These are phyloP conservation scores for Sesamia inferens DNA, from an alignment of 2,888 invertebrate species.

Conservation along the genomic window DNA sequence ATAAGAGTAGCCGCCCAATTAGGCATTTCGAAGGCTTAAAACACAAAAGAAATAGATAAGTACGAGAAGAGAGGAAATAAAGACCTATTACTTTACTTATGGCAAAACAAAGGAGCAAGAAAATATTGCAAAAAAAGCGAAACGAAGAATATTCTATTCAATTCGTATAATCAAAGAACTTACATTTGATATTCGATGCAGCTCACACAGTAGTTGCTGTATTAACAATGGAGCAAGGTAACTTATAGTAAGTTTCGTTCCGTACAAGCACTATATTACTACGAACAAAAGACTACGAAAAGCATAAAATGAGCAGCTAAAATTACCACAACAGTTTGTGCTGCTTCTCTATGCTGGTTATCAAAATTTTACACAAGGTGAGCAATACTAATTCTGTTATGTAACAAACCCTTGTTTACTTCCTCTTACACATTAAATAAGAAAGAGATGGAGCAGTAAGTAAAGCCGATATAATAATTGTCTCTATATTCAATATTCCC, in stretches of 20 bases:
- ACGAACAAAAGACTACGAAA: slow-evolving; percentile 23
- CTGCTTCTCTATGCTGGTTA: not conserved
- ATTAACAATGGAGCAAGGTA: slow-evolving; percentile 4
- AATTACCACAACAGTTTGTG: not conserved
- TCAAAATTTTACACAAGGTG: slow-evolving; percentile 6
- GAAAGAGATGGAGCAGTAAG: not conserved
- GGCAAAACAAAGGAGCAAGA: not conserved
- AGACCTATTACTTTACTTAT: not conserved
- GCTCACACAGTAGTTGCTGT: slow-evolving; percentile 3
- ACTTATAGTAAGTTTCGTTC: not conserved
- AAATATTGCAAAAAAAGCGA: not conserved
- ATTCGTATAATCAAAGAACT: not conserved
- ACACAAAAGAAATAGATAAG: not conserved
- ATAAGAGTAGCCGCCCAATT: not conserved
- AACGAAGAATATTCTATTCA: not conserved
- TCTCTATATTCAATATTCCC: not conserved
- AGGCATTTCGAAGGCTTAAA: not conserved
- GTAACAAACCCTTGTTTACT: not conserved
- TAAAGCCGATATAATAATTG: not conserved
- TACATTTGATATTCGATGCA: not conserved
- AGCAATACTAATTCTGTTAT: slow-evolving; percentile 12
- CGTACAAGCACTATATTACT: not conserved
- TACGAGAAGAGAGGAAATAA: not conserved
- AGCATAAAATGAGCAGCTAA: not conserved
- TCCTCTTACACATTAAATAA: not conserved